Conservation (phyloP, 2,888 invertebrate species). For the Torymus tubicola region DNA sequence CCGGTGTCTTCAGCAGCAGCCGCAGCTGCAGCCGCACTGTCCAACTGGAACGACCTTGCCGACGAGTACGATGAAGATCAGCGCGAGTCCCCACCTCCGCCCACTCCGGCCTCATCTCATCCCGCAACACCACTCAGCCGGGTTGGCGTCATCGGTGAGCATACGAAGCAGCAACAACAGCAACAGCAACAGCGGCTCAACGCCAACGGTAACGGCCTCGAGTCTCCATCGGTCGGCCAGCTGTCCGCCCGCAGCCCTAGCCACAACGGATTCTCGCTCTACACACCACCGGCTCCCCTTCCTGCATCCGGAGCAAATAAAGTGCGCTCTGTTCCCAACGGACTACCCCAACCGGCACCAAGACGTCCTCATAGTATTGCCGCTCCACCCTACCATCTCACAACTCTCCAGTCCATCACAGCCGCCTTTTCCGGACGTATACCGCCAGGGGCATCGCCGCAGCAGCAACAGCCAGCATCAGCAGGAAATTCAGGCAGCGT, state of each 20-base stretch:
- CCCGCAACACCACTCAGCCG: slow-evolving; percentile 65
- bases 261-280: slow-evolving; percentile 78
- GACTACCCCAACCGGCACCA: slow-evolving; percentile 70
- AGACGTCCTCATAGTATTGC: slow-evolving; percentile 80
- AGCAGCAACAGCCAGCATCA: slow-evolving; percentile 46
- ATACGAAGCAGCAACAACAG: slow-evolving; percentile 53
- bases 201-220: slow-evolving; percentile 15
- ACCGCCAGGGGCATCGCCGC: slow-evolving; percentile 53
- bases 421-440: slow-evolving; percentile 53
- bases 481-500: slow-evolving; percentile 39
- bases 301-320: slow-evolving; percentile 73
- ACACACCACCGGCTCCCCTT: slow-evolving; percentile 78
- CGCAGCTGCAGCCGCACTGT: not conserved
- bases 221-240: slow-evolving; percentile 52
- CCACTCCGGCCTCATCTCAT: slow-evolving; percentile 72
- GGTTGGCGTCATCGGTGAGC: slow-evolving; percentile 64
- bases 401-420: slow-evolving; percentile 75
- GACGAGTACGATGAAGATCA: slow-evolving; percentile 70
- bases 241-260: slow-evolving; percentile 68
- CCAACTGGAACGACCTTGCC: slow-evolving; percentile 49
- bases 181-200: slow-evolving; percentile 50
- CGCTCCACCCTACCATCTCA: slow-evolving; percentile 77
- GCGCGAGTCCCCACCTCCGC: slow-evolving; percentile 71
- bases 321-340: slow-evolving; percentile 73
- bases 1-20: not conserved